Percentiles rank a stretch among this genome's conserved stretches.
Conservation (phyloP, 23 tunicate species). For the Oikopleura albicans region DNA sequence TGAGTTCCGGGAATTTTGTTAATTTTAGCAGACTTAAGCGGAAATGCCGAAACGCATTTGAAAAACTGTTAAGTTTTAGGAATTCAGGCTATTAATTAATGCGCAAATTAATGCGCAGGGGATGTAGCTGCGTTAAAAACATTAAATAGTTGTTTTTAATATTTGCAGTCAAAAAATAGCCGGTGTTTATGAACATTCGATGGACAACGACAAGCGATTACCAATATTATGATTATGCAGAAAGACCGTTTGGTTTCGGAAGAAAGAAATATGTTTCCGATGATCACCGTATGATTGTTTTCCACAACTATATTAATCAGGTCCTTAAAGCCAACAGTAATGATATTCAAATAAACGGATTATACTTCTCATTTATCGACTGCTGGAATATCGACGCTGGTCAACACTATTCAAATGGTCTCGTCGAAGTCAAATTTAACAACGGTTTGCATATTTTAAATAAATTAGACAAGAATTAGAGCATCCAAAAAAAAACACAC, state of each 20-base stretch:
- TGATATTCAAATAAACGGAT: not conserved
- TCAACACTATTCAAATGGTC: not conserved
- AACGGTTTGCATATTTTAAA: too few species aligned
- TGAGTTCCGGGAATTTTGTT: too few species aligned
- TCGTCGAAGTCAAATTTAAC: too few species aligned
- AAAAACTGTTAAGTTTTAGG: too few species aligned
- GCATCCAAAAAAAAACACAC: too few species aligned
- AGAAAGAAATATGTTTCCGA: not conserved
- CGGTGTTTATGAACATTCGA: not conserved
- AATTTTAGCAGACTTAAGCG: too few species aligned
- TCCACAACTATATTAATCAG: not conserved
- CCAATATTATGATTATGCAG: not conserved
- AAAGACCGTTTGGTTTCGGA: not conserved
- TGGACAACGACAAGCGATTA: not conserved
- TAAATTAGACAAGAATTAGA: too few species aligned
- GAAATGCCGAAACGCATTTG: too few species aligned
- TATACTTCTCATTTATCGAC: not conserved
- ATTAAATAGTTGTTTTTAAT: too few species aligned
- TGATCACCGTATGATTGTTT: not conserved
- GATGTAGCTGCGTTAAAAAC: too few species aligned
- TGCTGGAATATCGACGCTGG: not conserved
- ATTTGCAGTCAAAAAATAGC: not conserved
- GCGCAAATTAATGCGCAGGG: too few species aligned
- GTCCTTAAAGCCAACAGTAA: not conserved
- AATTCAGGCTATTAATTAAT: too few species aligned